phyloP scores from a whole-genome alignment of 2,888 invertebrate genomes.

The Melinaea marsaeus region DNA sequence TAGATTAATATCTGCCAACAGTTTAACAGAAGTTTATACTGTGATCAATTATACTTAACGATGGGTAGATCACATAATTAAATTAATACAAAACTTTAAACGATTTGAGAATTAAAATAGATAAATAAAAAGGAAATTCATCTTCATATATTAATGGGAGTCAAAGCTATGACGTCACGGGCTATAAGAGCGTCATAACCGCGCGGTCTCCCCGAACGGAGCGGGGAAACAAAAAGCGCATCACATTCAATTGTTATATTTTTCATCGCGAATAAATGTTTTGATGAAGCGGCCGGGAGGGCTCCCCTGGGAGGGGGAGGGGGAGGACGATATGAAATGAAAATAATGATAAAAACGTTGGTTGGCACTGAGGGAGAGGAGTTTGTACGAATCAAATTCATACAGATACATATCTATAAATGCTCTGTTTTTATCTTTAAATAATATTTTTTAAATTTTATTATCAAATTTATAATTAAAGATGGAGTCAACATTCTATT shows the following conservation, averaged over 20 bases:
- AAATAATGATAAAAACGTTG: slow-evolving; percentile 60
- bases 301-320: slow-evolving; percentile 35
- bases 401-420: background rate
- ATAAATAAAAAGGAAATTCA: background rate
- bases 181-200: slow-evolving; percentile 24
- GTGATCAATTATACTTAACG: too few species aligned
- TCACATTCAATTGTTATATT: slow-evolving; percentile 39
- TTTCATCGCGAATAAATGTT: slow-evolving; percentile 51
- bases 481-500: too few species aligned
- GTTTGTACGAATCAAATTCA: slow-evolving; percentile 6
- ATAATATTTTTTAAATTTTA: too few species aligned
- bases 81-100: too few species aligned
- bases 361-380: slow-evolving; percentile 42
- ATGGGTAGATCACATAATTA: too few species aligned
- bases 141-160: background rate
- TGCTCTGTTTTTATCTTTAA: background rate
- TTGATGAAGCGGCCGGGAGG: slow-evolving; percentile 52
- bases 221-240: slow-evolving; percentile 31
- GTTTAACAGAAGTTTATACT: too few species aligned
- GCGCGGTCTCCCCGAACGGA: slow-evolving; percentile 15
- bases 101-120: too few species aligned
- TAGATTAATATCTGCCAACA: too few species aligned
- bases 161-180: slow-evolving; percentile 1
- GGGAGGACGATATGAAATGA: slow-evolving; percentile 50
- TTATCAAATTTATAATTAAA: too few species aligned